Base-by-base conservation (phyloP, 2,797 vertebrate species). In the Huso huso region DNA sequence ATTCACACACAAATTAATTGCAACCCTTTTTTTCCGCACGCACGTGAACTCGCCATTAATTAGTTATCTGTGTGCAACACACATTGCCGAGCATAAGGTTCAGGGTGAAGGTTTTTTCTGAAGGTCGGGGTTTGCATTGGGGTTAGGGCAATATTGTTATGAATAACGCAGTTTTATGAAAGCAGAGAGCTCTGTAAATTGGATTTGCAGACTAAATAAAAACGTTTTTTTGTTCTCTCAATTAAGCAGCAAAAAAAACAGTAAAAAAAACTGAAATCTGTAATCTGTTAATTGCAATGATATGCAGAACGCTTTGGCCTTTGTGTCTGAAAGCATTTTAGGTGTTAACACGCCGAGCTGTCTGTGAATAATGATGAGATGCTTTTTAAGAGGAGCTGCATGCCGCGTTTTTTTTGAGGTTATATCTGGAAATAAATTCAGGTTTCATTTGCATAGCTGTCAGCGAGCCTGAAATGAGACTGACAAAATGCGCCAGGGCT, bases 261-360 rank as follows among this genome's bases (percentile, higher is more conserved):
- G 15, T 18, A 18, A 18, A 18, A 18, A 62, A 37, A 62, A 37
- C 7, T 9, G 18, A 62, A 37, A 2, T 37, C 23, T 37, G 61
- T 62, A 62, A 62, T 62, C 61, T 62, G 61, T 18, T 62, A 62
- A 62, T 62, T 62, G 61, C 15, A 62, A 62, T 62, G 61, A 62
- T 62, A 62, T 62, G 61, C 61, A 62, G 13, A 62, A 18, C 13
- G 61, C 48, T 62, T 62, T 62, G 61, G 61, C 61, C 18, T 61
- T 62, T 62, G 61, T 62, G 61, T 62, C 61, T 62, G 61, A 48
- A 18, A 10, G 18, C 61, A 10, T 7, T 62, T 18, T 62, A 37
- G 6, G 23, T 62, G 61, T 62, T 13, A 62, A 10, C 59, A 13
- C 11, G 18, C 8, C 23, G 5, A 13, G 61, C 61, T 62, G 61